These are phyloP conservation scores for Aphodius granarius DNA, from an alignment of 2,888 invertebrate genomes.

Conservation along the genomic window DNA sequence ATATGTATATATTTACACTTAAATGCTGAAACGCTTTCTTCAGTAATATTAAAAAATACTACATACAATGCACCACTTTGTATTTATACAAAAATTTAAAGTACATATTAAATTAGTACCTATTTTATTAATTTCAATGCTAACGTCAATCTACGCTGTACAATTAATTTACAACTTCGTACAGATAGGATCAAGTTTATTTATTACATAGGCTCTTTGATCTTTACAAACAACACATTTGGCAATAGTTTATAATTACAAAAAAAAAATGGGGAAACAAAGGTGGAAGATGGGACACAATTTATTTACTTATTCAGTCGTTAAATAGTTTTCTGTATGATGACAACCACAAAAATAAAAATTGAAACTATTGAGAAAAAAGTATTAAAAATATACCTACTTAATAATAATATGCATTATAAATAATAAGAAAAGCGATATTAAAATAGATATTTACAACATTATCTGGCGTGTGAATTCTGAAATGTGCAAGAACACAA, in stretches of 20 bases:
- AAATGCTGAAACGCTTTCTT: constrained; percentile 41
- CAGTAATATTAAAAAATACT: constrained; percentile 49
- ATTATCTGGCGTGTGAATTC: not conserved
- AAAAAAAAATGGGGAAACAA: not conserved
- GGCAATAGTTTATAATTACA: not conserved
- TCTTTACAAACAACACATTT: not conserved
- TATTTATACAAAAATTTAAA: constrained; percentile 40
- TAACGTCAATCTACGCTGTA: constrained; percentile 3
- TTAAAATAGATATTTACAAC: not conserved
- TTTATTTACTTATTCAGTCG: not conserved
- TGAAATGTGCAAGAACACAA: not conserved
- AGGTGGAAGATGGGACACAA: not conserved
- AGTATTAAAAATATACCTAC: not conserved
- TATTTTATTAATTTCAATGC: constrained; percentile 6
- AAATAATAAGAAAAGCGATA: not conserved
- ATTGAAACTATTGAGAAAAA: not conserved
- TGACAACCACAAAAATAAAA: not conserved
- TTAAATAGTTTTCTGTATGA: not conserved
- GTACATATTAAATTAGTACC: constrained; percentile 23
- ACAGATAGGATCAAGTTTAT: not conserved
- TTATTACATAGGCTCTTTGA: not conserved
- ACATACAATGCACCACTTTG: constrained; percentile 48
- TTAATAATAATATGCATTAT: not conserved
- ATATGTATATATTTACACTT: constrained; percentile 44
- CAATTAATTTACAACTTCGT: not conserved